Evolutionary conservation across 2,113 vertebrate species (phyloP).

Genomic region (Oreochromis tanganicae): DNA sequence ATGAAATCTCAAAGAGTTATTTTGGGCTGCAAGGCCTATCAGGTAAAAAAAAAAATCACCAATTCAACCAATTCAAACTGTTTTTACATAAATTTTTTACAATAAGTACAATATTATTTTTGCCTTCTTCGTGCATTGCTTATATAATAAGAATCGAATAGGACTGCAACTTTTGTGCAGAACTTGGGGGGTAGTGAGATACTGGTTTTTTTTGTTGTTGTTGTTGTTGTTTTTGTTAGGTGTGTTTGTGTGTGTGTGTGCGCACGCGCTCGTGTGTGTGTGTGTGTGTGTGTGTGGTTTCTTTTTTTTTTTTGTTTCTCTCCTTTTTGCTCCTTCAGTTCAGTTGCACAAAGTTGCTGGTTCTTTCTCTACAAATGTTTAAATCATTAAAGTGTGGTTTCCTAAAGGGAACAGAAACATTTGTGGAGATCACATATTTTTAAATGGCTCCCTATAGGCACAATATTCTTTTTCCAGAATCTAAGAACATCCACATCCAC

Average conservation of each 20-base stretch:
- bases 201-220: accelerated
- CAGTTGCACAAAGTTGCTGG: neutral
- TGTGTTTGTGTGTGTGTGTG: accelerated
- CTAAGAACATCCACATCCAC: conserved; percentile 5
- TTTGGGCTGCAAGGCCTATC: neutral
- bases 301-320: neutral
- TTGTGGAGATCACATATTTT: conserved; percentile 39
- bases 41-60: neutral
- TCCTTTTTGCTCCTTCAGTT: neutral
- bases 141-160: neutral
- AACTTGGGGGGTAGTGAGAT: neutral
- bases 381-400: conserved; percentile 63
- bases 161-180: neutral
- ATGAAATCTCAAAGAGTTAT: neutral
- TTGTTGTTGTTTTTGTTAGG: neutral
- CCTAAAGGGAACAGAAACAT: conserved; percentile 24
- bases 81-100: neutral
- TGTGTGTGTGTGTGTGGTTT: too few relatives aligned
- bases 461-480: conserved; percentile 3
- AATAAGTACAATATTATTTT: neutral
- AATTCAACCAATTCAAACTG: neutral
- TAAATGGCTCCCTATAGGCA: conserved; percentile 47
- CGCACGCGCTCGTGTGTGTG: neutral
- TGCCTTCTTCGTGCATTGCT: neutral
- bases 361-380: conserved; percentile 39